phyloP scores from a whole-genome alignment of 2,888 invertebrate genomes.

The Eupeodes latifasciatus region DNA sequence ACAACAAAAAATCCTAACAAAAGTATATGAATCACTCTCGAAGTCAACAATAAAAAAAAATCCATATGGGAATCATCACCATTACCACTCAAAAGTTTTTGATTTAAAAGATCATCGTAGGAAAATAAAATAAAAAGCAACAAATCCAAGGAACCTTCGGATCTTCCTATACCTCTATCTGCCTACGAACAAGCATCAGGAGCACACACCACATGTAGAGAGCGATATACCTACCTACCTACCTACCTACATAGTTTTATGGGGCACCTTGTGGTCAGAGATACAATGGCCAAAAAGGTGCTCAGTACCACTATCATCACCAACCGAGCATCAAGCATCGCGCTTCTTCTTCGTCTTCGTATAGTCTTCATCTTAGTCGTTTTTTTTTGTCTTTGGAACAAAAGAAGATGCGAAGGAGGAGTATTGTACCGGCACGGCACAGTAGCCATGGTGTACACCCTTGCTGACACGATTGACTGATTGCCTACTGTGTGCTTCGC shows the following conservation, averaged over 20 bases:
- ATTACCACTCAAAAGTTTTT: conserved; percentile 58
- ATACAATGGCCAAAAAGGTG: conserved; percentile 40
- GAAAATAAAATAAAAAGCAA: conserved; percentile 9
- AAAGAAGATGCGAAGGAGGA: conserved; percentile 45
- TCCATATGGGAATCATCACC: conserved; percentile 28
- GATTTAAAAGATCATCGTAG: conserved; percentile 42
- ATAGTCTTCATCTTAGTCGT: not conserved
- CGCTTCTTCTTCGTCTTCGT: not conserved
- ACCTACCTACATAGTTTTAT: conserved; percentile 43
- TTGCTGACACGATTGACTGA: conserved; percentile 75
- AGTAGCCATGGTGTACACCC: conserved; percentile 67
- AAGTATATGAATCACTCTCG: not conserved
- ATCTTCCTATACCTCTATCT: conserved; percentile 26
- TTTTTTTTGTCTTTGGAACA: conserved; percentile 5
- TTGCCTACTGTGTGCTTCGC: conserved; percentile 62
- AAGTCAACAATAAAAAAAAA: not conserved
- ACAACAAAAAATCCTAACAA: no score
- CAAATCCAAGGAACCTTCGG: conserved; percentile 55
- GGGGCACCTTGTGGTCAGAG: conserved; percentile 67
- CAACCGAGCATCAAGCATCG: not conserved
- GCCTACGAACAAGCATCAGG: not conserved
- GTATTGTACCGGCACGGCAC: conserved; percentile 48
- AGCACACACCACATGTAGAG: conserved; percentile 18
- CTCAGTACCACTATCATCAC: conserved; percentile 10
- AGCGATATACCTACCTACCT: conserved; percentile 30